phyloP scores from a whole-genome alignment of 2,797 vertebrate species.

The Mormyrops boulengeri region DNA sequence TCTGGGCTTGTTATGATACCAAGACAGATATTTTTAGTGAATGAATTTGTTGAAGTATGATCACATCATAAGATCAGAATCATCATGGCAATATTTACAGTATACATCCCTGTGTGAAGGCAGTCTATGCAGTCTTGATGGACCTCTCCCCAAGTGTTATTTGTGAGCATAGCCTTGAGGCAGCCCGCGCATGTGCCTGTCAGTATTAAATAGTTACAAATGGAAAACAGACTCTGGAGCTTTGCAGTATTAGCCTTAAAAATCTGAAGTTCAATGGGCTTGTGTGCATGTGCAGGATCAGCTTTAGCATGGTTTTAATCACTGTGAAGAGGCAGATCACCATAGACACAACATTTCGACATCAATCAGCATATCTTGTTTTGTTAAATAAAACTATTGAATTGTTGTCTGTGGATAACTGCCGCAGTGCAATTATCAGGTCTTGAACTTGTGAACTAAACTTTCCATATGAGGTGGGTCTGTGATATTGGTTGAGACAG shows the following conservation, averaged over 20 bases:
- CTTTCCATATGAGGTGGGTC: not conserved
- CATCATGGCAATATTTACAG: not conserved
- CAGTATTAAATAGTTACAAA: not conserved
- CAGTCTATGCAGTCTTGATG: not conserved
- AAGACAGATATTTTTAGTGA: not conserved
- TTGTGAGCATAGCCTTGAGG: not conserved
- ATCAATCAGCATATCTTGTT: not conserved
- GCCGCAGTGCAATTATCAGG: not conserved
- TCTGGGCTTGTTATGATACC: not conserved
- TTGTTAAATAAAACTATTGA: not conserved
- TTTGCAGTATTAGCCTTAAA: not conserved
- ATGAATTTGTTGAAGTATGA: not conserved
- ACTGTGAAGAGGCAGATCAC: not conserved
- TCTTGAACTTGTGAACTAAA: slow-evolving; percentile 2
- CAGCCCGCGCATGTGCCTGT: not conserved
- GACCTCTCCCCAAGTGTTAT: not conserved
- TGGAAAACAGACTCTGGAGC: not conserved
- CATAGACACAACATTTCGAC: not conserved
- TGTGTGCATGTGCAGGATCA: not conserved
- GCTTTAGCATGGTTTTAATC: not conserved
- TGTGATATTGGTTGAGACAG: not conserved
- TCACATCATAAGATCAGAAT: not conserved
- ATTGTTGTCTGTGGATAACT: not conserved
- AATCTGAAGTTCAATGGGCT: not conserved
- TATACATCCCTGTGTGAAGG: not conserved